These are phyloP conservation scores for Seira ritae DNA, from an alignment of 2,888 invertebrate species.

Conservation along the genomic window DNA sequence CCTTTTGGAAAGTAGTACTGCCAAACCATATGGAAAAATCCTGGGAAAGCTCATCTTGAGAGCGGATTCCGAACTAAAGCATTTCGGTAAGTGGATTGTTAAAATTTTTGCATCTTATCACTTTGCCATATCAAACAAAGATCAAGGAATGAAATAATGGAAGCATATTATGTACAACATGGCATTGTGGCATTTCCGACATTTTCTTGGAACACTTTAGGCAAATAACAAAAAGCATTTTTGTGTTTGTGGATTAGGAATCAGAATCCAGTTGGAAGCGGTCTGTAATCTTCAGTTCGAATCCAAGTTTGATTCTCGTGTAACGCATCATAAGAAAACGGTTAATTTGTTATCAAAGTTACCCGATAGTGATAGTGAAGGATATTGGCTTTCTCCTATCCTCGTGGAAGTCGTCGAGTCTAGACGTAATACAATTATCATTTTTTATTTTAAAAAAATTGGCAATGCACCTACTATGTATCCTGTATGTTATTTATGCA, in stretches of 20 bases:
- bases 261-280: slow-evolving; percentile 56
- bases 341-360: slow-evolving; percentile 43
- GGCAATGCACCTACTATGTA: too few species aligned
- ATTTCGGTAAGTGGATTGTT: slow-evolving; percentile 50
- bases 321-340: slow-evolving; percentile 53
- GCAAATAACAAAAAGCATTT: background rate
- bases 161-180: too few species aligned
- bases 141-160: too few species aligned
- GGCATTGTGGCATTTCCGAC: background rate
- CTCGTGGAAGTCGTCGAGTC: slow-evolving; percentile 49
- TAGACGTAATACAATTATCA: slow-evolving; percentile 46
- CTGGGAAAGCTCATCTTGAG: slow-evolving; percentile 58
- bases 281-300: slow-evolving; percentile 56
- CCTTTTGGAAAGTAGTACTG: slow-evolving; percentile 53
- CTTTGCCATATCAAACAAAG: too few species aligned
- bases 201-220: slow-evolving; percentile 5
- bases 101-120: background rate
- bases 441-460: background rate
- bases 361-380: slow-evolving; percentile 51
- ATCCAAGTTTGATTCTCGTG: slow-evolving; percentile 58
- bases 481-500: too few species aligned
- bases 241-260: slow-evolving; percentile 32
- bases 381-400: slow-evolving; percentile 55
- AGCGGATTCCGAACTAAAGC: slow-evolving; percentile 56
- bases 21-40: slow-evolving; percentile 55